These are phyloP conservation scores for Proisotoma minuta DNA, from an alignment of 2,888 invertebrate species.

Conservation along the genomic window DNA sequence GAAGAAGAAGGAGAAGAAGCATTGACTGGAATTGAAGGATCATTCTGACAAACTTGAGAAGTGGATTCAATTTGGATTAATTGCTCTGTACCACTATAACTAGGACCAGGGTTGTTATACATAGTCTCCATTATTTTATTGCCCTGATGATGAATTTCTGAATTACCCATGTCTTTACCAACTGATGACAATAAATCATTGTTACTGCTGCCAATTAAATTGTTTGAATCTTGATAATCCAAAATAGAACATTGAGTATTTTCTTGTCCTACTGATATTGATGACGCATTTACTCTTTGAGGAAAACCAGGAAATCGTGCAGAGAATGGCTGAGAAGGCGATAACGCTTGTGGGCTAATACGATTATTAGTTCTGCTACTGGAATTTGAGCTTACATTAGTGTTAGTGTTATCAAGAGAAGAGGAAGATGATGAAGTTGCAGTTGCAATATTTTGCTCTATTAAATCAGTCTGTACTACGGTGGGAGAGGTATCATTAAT, in stretches of 20 bases:
- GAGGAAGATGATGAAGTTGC: constrained; percentile 36
- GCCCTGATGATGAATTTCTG: too few relatives aligned
- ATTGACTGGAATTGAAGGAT: neutral
- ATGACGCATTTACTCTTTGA: constrained; percentile 53
- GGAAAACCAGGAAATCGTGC: constrained; percentile 79
- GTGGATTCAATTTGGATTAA: neutral
- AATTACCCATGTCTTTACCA: neutral
- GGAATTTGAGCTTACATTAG: constrained; percentile 34
- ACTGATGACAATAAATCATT: constrained; percentile 9
- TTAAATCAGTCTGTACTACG: constrained; percentile 10
- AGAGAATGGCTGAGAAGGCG: constrained; percentile 53
- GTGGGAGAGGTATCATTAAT: constrained; percentile 54
- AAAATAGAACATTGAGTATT: neutral
- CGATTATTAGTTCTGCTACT: constrained; percentile 35
- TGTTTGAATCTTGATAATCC: neutral
- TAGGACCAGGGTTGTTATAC: too few relatives aligned
- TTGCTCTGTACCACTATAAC: neutral
- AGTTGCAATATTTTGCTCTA: constrained; percentile 15
- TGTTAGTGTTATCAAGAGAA: constrained; percentile 36
- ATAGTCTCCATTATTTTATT: too few relatives aligned
- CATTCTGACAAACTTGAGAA: neutral
- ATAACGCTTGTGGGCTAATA: constrained; percentile 37
- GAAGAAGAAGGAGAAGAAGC: neutral
- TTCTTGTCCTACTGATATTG: neutral
- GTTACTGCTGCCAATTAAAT: neutral